Conservation (phyloP, 2,888 invertebrate genomes). For the Amphipoea oculea region DNA sequence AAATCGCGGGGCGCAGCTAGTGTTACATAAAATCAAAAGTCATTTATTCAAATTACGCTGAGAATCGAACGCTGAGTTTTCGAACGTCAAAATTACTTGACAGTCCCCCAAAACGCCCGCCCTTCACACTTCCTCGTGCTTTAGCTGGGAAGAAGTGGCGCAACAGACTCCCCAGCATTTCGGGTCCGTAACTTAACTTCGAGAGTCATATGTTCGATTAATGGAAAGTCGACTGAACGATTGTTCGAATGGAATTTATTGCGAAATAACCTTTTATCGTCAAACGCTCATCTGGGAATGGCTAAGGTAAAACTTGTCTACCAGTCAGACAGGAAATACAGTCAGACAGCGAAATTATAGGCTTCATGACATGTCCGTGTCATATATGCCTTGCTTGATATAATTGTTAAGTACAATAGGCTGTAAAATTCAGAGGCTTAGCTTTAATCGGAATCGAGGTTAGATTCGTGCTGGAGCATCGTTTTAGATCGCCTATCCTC, state of each 20-base stretch:
- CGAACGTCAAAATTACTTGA: not conserved
- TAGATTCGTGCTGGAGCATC: not conserved
- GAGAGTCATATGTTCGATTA: too few relatives aligned
- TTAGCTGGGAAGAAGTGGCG: not conserved
- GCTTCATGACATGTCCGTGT: not conserved
- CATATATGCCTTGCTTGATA: not conserved
- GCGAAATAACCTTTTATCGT: too few relatives aligned
- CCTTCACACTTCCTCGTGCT: not conserved
- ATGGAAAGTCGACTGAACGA: too few relatives aligned
- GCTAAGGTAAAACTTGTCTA: not conserved
- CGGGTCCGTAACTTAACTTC: too few relatives aligned
- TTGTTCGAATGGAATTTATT: too few relatives aligned
- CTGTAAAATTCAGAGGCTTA: not conserved
- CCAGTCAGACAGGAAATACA: not conserved
- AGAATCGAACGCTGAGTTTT: not conserved
- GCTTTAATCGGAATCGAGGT: not conserved
- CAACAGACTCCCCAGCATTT: not conserved
- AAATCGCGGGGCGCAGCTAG: too few relatives aligned
- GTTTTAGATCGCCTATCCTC: not conserved
- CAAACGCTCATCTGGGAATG: too few relatives aligned
- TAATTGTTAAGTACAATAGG: not conserved
- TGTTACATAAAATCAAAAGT: not conserved
- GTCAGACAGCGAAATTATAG: not conserved
- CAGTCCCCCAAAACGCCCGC: not conserved
- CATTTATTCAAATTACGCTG: not conserved